phyloP scores from a whole-genome alignment of 2,113 vertebrate genomes.

The Psilopogon haemacephalus region DNA sequence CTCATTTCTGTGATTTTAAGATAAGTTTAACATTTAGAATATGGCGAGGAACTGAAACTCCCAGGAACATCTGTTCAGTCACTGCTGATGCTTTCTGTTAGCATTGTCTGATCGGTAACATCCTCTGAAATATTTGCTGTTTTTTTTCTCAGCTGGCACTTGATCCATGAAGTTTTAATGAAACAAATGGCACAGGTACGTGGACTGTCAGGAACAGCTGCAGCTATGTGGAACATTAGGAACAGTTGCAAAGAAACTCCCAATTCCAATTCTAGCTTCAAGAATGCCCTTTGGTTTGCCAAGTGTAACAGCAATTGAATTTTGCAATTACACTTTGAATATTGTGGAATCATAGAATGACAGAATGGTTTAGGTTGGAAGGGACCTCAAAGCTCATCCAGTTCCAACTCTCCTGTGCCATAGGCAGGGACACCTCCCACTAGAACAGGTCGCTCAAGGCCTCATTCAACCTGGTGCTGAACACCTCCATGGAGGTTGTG shows the following conservation, averaged over 20 bases:
- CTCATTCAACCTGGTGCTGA: too few species aligned
- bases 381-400: too few species aligned
- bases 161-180: background rate
- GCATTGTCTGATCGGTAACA: background rate
- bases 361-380: too few species aligned
- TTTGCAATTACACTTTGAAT: slow-evolving; percentile 1
- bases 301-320: background rate
- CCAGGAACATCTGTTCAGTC: background rate
- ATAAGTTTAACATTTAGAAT: background rate
- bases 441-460: too few species aligned
- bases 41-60: background rate
- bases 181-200: background rate
- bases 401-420: too few species aligned
- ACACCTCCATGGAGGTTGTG: too few species aligned
- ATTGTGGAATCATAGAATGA: too few species aligned
- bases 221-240: background rate
- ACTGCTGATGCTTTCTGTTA: background rate
- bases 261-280: background rate
- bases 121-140: background rate
- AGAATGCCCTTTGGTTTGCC: background rate
- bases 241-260: background rate
- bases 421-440: too few species aligned
- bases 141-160: background rate
- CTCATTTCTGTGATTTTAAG: background rate
- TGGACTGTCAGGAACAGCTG: background rate